Evolutionary conservation across 2,113 vertebrate species (phyloP), one percentile per base, ranked within the genome.

Genomic region (Lutjanus erythropterus): DNA sequence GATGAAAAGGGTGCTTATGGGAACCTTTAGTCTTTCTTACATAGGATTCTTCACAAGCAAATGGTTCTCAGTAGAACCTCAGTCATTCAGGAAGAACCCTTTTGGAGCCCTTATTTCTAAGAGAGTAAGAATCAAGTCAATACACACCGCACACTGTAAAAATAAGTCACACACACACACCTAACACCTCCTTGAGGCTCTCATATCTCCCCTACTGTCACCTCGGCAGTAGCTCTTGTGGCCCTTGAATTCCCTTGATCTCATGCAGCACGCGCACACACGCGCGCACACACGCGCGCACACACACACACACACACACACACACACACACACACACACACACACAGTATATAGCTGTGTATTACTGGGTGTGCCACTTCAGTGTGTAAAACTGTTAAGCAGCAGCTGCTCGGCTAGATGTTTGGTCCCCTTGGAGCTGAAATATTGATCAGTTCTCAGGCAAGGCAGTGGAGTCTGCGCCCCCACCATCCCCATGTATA

Each of bases 371-470:
- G 78, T 88, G 83, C 81, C 87, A 78, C 87, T 90, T 81, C 66
- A 85, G 78, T 67, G 85, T 91, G 90, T 91, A 89, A 92, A 91
- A 86, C 91, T 84, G 89, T 91, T 92, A 90, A 89, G 89, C 90
- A 91, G 87, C 91, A 91, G 85, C 85, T 91, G 91, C 88, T 92
- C 75, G 18, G 11, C 84, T 84, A 78, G 81, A 90, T 92, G 92
- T 93, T 93, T 88, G 77, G 83, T 91, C 89, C 87, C 92, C 41
- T 81, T 41, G 77, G 88, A 90, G 79, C 82, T 91, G 76, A 94
- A 93, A 91, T 94, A 93, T 94, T 92, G 92, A 93, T 93, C 89
- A 92, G 85, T 80, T 89, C 86, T 84, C 59, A 49, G 75, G 87
- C 82, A 69, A 83, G 64, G 73, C 86, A 76, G 78, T 56, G 3